phyloP scores from a whole-genome alignment of 2,113 vertebrate genomes.

The Takifugu flavidus region DNA sequence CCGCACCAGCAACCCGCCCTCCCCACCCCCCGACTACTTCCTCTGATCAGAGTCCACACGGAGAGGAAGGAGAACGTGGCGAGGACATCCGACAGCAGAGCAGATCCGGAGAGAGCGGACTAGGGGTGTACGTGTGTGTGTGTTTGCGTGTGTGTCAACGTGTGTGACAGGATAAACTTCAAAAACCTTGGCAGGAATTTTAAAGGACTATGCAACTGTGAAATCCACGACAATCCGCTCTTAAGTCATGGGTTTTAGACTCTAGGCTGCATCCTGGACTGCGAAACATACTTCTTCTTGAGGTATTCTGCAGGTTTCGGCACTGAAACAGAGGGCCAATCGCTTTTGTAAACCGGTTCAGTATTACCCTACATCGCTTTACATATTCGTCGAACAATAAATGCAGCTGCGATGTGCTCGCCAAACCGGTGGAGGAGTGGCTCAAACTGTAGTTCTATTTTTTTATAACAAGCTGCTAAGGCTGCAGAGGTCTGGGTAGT shows the following conservation, averaged over 20 bases:
- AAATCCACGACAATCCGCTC: slow-evolving; percentile 48
- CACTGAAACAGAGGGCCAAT: background rate
- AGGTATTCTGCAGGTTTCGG: too few species aligned
- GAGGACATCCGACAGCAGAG: slow-evolving; percentile 35
- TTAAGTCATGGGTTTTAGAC: slow-evolving; percentile 32
- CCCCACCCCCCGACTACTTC: slow-evolving; percentile 76
- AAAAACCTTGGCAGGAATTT: slow-evolving; percentile 22
- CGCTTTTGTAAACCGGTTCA: slow-evolving; percentile 27
- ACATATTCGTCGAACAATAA: slow-evolving; percentile 45
- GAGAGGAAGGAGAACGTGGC: slow-evolving; percentile 8
- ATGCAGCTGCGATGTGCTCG: slow-evolving; percentile 37
- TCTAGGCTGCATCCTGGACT: slow-evolving; percentile 47
- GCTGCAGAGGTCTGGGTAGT: slow-evolving; percentile 64
- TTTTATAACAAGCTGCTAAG: slow-evolving; percentile 61
- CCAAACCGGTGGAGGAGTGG: slow-evolving; percentile 32
- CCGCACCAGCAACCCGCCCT: slow-evolving; percentile 66
- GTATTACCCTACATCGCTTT: slow-evolving; percentile 32
- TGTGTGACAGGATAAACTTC: slow-evolving; percentile 6
- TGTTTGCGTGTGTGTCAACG: slow-evolving; percentile 10
- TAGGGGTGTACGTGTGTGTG: slow-evolving; percentile 1
- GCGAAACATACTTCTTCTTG: slow-evolving; percentile 40
- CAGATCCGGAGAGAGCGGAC: slow-evolving; percentile 31
- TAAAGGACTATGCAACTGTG: slow-evolving; percentile 40
- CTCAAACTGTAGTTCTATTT: slow-evolving; percentile 46
- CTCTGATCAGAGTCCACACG: slow-evolving; percentile 59